phyloP scores from a whole-genome alignment of 1,140 invertebrate genomes.

The Micrasema minimum region DNA sequence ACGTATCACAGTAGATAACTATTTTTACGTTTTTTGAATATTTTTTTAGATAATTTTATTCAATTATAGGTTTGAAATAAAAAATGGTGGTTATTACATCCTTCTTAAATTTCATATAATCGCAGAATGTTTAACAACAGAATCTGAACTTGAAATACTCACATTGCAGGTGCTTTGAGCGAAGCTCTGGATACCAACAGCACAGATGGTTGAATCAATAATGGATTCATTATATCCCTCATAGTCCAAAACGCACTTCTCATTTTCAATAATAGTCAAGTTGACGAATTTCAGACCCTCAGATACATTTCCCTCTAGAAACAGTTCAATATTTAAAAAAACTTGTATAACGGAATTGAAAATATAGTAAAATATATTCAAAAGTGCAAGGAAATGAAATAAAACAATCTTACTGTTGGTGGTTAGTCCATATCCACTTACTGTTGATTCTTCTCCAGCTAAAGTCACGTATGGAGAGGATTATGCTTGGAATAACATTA shows the following conservation, averaged over 20 bases:
- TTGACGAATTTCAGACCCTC: constrained; percentile 12
- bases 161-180: constrained; percentile 14
- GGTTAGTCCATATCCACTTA: constrained; percentile 11
- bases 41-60: too few species aligned
- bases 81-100: too few species aligned
- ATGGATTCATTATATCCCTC: too few species aligned
- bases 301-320: not conserved
- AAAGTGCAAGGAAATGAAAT: too few species aligned
- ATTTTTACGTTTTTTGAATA: too few species aligned
- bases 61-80: too few species aligned
- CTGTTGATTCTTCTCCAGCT: constrained; percentile 7
- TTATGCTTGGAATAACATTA: too few species aligned
- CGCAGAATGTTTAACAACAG: too few species aligned
- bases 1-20: too few species aligned
- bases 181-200: not conserved
- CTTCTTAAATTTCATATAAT: too few species aligned
- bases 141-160: constrained; percentile 4
- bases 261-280: constrained; percentile 7
- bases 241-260: not conserved
- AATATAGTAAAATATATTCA: too few species aligned
- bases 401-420: constrained; percentile 6
- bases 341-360: too few species aligned
- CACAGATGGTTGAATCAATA: constrained; percentile 51
- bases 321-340: not conserved
- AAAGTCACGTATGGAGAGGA: not conserved